Evolutionary conservation across 2,797 vertebrate species (phyloP).

Genomic region (Lepilemur septentrionalis): DNA sequence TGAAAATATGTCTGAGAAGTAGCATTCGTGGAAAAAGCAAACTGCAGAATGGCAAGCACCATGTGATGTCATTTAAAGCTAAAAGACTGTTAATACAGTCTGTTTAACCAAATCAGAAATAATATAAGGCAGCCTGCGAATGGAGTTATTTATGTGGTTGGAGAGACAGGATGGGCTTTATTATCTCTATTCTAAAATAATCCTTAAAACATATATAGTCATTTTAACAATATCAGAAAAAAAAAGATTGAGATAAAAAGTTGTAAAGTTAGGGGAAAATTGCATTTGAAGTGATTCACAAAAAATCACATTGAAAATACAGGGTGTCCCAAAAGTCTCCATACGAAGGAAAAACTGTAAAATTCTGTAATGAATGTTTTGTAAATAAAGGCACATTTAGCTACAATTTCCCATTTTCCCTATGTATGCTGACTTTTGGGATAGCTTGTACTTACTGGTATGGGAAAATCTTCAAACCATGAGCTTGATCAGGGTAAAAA

Average conservation of each 20-base stretch:
- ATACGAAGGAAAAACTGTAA: too few relatives aligned
- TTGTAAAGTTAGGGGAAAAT: not conserved
- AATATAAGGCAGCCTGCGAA: not conserved
- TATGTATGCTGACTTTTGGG: too few relatives aligned
- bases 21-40: not conserved
- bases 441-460: not conserved
- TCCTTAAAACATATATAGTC: not conserved
- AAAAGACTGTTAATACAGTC: conserved; percentile 24
- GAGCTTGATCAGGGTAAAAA: not conserved
- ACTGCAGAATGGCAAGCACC: conserved; percentile 26
- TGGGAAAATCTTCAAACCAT: not conserved
- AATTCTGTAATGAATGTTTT: too few relatives aligned
- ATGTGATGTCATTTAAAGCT: conserved; percentile 16
- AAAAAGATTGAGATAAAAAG: conserved; percentile 26
- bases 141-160: not conserved
- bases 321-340: too few relatives aligned
- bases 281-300: conserved; percentile 42
- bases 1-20: conserved; percentile 34
- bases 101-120: conserved; percentile 8
- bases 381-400: too few relatives aligned
- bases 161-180: not conserved
- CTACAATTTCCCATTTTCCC: too few relatives aligned
- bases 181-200: conserved; percentile 3
- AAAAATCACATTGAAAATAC: conserved; percentile 33
- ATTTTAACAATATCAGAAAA: conserved; percentile 35